phyloP scores from a whole-genome alignment of 2,113 vertebrate genomes.

The Amazona guildingii region DNA sequence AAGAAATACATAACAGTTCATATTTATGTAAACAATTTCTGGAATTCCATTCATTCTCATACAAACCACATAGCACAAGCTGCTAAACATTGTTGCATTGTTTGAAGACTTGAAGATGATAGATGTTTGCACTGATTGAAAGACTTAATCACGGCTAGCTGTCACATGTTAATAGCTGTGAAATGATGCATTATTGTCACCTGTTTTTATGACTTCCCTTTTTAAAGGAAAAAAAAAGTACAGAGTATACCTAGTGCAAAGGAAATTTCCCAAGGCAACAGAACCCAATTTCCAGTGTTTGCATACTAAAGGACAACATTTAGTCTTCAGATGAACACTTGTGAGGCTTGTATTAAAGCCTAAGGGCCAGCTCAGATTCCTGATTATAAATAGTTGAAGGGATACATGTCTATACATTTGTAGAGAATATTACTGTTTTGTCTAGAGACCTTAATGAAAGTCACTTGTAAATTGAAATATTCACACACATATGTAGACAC shows the following conservation, averaged over 20 bases:
- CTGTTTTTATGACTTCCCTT: not conserved
- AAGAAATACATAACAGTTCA: not conserved
- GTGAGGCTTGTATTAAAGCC: not conserved
- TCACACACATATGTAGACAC: not conserved
- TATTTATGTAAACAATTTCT: not conserved
- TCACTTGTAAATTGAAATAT: not conserved
- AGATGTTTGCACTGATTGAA: not conserved
- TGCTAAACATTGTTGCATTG: not conserved
- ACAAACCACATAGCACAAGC: not conserved
- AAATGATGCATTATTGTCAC: not conserved
- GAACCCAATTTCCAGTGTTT: not conserved
- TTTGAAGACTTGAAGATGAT: not conserved
- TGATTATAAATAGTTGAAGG: not conserved
- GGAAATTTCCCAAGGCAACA: not conserved
- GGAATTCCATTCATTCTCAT: not conserved
- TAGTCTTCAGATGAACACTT: not conserved
- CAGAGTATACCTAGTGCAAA: not conserved
- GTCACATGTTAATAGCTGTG: not conserved
- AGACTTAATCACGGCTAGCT: not conserved
- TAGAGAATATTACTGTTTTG: not conserved
- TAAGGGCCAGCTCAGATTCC: not conserved
- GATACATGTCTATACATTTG: not conserved
- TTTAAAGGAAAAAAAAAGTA: not conserved
- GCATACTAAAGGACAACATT: not conserved
- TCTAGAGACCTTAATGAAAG: not conserved